Base-by-base conservation (phyloP, 2,888 invertebrate species). In the Willowsia nigromaculata region DNA sequence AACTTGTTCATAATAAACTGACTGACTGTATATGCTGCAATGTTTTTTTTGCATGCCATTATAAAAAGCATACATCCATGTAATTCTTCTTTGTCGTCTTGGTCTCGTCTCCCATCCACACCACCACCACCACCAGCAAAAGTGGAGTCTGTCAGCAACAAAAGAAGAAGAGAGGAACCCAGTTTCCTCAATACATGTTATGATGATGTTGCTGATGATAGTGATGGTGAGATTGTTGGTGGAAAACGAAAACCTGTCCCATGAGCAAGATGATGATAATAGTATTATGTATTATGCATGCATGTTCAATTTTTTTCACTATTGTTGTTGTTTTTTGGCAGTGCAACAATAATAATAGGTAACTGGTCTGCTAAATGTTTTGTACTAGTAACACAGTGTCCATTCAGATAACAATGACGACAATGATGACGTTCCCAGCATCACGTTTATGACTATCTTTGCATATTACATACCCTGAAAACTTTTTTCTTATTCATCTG, bases 151-250 rank as follows among this genome's bases (percentile, higher is more conserved):
- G 47, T 27, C 6, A 27, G 50, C 74, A 74, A 74, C 50, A 74
- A 74, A 74, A 43, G 71, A 71, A 71, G 85, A 74, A 74, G 37
- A 74, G 81, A 85, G 85, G 85, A 89, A 89, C 85, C 89, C 85
- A 89, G 85, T 89, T 89, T 89, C 89, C 89, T 89, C 81, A 81
- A 89, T 85, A 80, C 37, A 56, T 59, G 37, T 59, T 76, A 53
- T 25, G 68, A 53, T 68, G 83, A 56, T 84, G 53, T n/a, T n/a
- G n/a, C 30, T 7, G 65, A 30, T 83, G 59, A 22, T 22, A 18
- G 22, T 80, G 59, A 33, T 81, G 59, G 13, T 81, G 59, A 53
- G n/a, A 27, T 22, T 53, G 56, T 25, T 53, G 80, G 37, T 56
- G 80, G 80, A 56, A 83, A 83, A 83, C 15, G 62, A 62, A 83